Base-by-base conservation (phyloP, 2,113 vertebrate genomes). In the Lophura nycthemera region DNA sequence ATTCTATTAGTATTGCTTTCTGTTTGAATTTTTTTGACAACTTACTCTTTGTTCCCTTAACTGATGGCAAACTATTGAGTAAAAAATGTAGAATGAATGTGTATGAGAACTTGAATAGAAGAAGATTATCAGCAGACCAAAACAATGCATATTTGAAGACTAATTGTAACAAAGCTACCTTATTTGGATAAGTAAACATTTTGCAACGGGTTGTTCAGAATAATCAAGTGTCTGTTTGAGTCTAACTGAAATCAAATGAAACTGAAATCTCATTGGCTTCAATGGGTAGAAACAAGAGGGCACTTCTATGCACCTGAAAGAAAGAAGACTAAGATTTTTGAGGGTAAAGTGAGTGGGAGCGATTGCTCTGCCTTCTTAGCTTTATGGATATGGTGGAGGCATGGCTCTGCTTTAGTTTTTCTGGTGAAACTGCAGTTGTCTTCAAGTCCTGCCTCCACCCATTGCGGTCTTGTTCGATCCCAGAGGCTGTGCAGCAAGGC, bases 331-430 rank as follows among this genome's bases (percentile, higher is more conserved):
- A 11, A 8, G 61, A 57, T 70, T 45, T 63, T 64, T 19, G 16
- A 27, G 64, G 45, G 22, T 9, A 2, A 45, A 16, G 63, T 29
- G 86, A 65, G 4, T 0, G 0, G 22, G 48, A 40, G 19, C 10
- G 10, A 38, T 2, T 30, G 47, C 0, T 7, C 32, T 27, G 1
- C 66, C 0, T 0, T 27, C 6, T 61, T 24, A 10, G 3, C 2
- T 17, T 12, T 3, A 7, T 5, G 29, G 6, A 18, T 17, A 3
- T 20, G 2, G 50, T 2, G 5, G 7, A 29, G 34, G 2, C 57
- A 7, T 1, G 13, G 25, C 50, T 56, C 42, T 14, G 17, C 1
- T 45, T 48, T 19, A 0, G 27, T 54, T 14, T n/a, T 61, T 34
- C 70, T 32, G 8, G 15, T 54, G 48, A 12, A 36, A n/a, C 27